Percentiles rank a stretch among this genome's conserved stretches.
Conservation (phyloP, 1,140 invertebrate species). For the Megalopta genalis region DNA sequence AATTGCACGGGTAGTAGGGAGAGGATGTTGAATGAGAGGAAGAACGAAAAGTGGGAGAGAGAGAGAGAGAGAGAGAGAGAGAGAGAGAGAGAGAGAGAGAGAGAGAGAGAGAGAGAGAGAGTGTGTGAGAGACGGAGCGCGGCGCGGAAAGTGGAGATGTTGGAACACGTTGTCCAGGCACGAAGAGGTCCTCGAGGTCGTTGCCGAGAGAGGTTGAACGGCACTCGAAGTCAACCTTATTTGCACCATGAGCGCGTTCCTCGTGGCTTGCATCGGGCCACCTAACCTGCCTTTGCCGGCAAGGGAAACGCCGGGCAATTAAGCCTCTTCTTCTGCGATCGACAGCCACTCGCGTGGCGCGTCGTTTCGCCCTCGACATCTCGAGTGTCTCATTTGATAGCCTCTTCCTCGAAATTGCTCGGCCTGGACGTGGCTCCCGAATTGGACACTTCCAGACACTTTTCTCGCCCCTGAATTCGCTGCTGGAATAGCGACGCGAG, state of each 20-base stretch:
- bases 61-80: too few species aligned
- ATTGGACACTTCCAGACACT: not conserved
- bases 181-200: conserved; percentile 46
- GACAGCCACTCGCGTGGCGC: conserved; percentile 50
- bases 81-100: too few species aligned
- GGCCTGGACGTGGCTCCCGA: not conserved
- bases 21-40: too few species aligned
- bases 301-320: conserved; percentile 52
- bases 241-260: conserved; percentile 39
- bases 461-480: not conserved
- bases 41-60: too few species aligned
- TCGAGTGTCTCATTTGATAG: conserved; percentile 29
- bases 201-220: conserved; percentile 49
- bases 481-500: not conserved
- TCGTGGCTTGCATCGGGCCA: conserved; percentile 23
- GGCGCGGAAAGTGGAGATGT: conserved; percentile 14
- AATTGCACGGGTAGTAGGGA: too few species aligned
- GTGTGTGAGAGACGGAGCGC: not conserved
- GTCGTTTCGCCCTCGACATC: conserved; percentile 21
- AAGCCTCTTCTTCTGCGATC: conserved; percentile 51
- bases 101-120: too few species aligned
- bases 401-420: conserved; percentile 22
- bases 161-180: conserved; percentile 32
- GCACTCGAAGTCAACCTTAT: conserved; percentile 55
- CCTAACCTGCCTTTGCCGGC: conserved; percentile 9